Evolutionary conservation across 2,888 invertebrate species (phyloP).

Genomic region (Steinernema hermaphroditum): DNA sequence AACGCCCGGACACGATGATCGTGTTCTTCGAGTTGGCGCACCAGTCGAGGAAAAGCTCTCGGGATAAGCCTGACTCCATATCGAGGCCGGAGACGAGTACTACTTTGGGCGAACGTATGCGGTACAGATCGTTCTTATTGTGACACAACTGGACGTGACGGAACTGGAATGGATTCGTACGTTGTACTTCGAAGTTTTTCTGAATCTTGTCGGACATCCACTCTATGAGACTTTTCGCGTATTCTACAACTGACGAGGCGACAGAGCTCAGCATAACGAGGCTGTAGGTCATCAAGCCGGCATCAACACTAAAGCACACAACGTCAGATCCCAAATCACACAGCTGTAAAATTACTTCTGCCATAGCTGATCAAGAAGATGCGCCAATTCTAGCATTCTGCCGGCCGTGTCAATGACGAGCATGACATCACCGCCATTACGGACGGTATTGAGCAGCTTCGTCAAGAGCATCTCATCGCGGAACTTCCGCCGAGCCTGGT

Average conservation of each 20-base stretch:
- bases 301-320: conserved; percentile 75
- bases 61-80: conserved; percentile 89
- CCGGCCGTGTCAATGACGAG: conserved; percentile 88
- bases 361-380: conserved; percentile 76
- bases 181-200: conserved; percentile 71
- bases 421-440: conserved; percentile 91
- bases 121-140: conserved; percentile 80
- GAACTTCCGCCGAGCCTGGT: conserved; percentile 76
- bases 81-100: conserved; percentile 92
- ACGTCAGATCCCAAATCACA: conserved; percentile 11
- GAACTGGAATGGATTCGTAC: conserved; percentile 87
- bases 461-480: conserved; percentile 96
- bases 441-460: conserved; percentile 79
- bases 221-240: conserved; percentile 86
- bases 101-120: conserved; percentile 85
- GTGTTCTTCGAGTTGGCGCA: conserved; percentile 87
- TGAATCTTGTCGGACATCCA: conserved; percentile 99
- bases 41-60: conserved; percentile 93
- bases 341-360: conserved; percentile 46
- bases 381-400: conserved; percentile 89
- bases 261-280: conserved; percentile 91
- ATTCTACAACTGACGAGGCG: conserved; percentile 89
- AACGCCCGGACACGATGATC: conserved; percentile 81
- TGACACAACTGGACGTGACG: conserved; percentile 87
- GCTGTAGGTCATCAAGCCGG: conserved; percentile 90